phyloP scores from a whole-genome alignment of 1,140 invertebrate species.

The Laodelphax striatellus region DNA sequence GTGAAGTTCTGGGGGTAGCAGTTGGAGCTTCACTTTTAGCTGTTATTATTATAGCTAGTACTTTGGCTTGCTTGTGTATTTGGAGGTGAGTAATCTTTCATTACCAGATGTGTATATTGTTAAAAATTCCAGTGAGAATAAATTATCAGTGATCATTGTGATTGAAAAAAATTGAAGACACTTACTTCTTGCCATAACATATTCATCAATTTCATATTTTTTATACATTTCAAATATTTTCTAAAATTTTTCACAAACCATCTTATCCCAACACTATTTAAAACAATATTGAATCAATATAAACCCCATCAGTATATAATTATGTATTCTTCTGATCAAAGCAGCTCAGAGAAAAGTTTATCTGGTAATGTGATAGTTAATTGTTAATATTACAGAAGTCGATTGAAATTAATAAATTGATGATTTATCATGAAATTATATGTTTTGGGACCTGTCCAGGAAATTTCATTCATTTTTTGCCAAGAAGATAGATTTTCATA shows the following conservation, averaged over 20 bases:
- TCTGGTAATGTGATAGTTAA: background rate
- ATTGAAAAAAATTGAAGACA: no score
- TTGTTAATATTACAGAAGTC: no score
- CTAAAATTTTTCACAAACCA: no score
- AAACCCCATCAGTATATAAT: background rate
- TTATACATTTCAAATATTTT: no score
- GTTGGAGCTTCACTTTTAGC: slow-evolving; percentile 80
- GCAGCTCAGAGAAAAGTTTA: background rate
- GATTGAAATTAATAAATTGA: no score
- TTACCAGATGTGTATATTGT: background rate
- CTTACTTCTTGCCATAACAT: no score
- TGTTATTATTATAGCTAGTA: slow-evolving; percentile 75
- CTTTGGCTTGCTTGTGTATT: slow-evolving; percentile 74
- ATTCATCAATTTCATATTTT: no score
- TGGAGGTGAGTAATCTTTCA: slow-evolving; percentile 55
- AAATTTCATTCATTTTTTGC: no score
- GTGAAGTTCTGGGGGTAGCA: slow-evolving; percentile 80
- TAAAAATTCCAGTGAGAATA: background rate
- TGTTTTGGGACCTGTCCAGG: no score
- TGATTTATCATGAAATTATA: no score
- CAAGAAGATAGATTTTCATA: no score
- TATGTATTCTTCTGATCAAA: background rate
- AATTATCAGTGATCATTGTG: no score
- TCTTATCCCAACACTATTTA: background rate
- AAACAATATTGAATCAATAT: background rate